These are phyloP conservation scores for Philonicus albiceps DNA, from an alignment of 2,888 invertebrate genomes.

Conservation along the genomic window DNA sequence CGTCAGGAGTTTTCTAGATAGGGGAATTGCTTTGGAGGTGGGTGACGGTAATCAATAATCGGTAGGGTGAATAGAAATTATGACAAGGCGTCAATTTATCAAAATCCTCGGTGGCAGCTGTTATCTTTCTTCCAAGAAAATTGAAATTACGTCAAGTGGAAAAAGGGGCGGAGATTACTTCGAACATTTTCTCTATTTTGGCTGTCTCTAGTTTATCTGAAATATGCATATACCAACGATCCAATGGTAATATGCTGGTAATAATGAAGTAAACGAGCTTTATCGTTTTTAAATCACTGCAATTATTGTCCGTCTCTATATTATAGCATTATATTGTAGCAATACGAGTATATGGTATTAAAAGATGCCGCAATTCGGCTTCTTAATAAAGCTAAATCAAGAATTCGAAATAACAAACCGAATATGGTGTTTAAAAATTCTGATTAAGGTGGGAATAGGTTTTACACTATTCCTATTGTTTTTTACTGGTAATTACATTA, in stretches of 20 bases:
- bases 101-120: conserved; percentile 6
- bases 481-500: too few species aligned
- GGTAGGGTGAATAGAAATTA: conserved; percentile 8
- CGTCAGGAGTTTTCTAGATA: neutral
- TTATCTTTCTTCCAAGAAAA: conserved; percentile 12
- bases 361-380: too few species aligned
- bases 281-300: neutral
- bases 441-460: too few species aligned
- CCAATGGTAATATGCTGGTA: neutral
- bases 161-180: neutral
- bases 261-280: neutral
- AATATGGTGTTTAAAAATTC: too few species aligned
- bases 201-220: neutral
- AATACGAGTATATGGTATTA: too few species aligned
- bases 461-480: too few species aligned
- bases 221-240: neutral
- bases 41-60: neutral
- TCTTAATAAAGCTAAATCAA: too few species aligned
- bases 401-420: too few species aligned
- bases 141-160: neutral
- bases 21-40: neutral
- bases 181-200: neutral
- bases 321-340: too few species aligned
- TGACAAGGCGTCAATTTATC: conserved; percentile 29
- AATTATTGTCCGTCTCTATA: too few species aligned